A percentile compares a stretch with the other conserved stretches of the same genome.
Conservation (phyloP, 1,140 invertebrate genomes). For the Mactra quadrangularis region DNA sequence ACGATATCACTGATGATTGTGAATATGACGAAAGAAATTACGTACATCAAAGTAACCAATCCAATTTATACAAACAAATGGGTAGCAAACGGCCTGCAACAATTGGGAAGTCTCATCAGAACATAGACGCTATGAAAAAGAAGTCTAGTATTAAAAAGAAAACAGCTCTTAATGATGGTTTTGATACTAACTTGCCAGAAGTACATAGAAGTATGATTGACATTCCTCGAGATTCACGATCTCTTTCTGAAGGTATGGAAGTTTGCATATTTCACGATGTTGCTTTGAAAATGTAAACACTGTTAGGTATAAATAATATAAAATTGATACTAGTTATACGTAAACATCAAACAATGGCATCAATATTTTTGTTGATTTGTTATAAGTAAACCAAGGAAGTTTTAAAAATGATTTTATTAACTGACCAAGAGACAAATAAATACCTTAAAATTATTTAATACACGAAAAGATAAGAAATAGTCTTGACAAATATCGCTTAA, state of each 20-base stretch:
- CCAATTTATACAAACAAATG: background rate
- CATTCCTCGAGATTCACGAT: background rate
- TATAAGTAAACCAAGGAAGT: too few relatives aligned
- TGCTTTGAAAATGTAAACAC: too few relatives aligned
- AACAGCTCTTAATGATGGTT: background rate
- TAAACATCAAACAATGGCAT: too few relatives aligned
- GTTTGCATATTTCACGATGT: too few relatives aligned
- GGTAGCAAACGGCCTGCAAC: background rate
- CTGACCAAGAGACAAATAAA: too few relatives aligned
- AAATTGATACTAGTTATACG: too few relatives aligned
- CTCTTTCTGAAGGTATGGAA: conserved; percentile 10
- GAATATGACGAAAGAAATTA: background rate
- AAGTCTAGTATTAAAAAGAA: background rate
- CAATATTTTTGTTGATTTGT: too few relatives aligned
- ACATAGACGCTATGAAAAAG: background rate
- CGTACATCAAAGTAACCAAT: background rate
- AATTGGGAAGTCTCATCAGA: conserved; percentile 3
- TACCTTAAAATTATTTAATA: too few relatives aligned
- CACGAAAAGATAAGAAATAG: too few relatives aligned
- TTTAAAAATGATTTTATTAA: too few relatives aligned
- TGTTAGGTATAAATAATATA: too few relatives aligned
- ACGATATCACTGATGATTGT: background rate
- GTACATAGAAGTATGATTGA: conserved; percentile 13
- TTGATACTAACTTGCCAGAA: conserved; percentile 3
- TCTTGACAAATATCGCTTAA: too few relatives aligned